Base-by-base conservation (phyloP, 2,888 invertebrate species). In the Morpho deidamia region DNA sequence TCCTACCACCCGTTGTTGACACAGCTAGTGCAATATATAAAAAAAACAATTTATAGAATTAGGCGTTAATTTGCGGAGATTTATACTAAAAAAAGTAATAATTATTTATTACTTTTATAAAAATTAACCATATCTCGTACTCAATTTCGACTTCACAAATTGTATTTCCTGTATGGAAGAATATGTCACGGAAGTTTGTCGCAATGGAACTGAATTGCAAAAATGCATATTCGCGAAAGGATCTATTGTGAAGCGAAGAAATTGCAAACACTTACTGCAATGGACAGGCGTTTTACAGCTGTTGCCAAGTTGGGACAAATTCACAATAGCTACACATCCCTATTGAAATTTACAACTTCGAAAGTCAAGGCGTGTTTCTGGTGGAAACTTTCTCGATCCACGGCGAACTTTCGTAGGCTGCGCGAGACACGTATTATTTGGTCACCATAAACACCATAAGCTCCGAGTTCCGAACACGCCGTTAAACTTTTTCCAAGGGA, bases 401-500 rank as follows among this genome's bases (percentile, higher is more conserved):
- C 14, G 4, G 35, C 23, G 14, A 42, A 35, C 42, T 35, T 42
- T 37, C 35, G 49, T 14, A 49, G 42, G 14, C 46, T 8, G 37
- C 7, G 14, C 23, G 46, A 35, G 32, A 11, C 11, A 44, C n/a
- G 14, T 14, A 38, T 45, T 46, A 39, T 46, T 32, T 38, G 39
- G 46, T 46, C 40, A 33, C 9, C 8, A 9, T 11, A 34, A 44
- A 46, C 44, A 39, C 48, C 55, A 46, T 59, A 56, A 53, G 50
- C 41, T 51, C 38, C 33, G 42, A 59, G 53, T 47, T 44, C 38
- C 44, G 35, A 48, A 53, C 50, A 47, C 37, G 43, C 38, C 35
- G 44, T 23, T 11, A 23, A 59, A 59, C 48, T 59, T 59, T 56
- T 39, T 41, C 51, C 34, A 42, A 41, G 44, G 48, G 44, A 59